Percentiles rank a stretch among this genome's conserved stretches.
Evolutionary conservation across 2,113 vertebrate species (phyloP).

Genomic region (Archilochus colubris): DNA sequence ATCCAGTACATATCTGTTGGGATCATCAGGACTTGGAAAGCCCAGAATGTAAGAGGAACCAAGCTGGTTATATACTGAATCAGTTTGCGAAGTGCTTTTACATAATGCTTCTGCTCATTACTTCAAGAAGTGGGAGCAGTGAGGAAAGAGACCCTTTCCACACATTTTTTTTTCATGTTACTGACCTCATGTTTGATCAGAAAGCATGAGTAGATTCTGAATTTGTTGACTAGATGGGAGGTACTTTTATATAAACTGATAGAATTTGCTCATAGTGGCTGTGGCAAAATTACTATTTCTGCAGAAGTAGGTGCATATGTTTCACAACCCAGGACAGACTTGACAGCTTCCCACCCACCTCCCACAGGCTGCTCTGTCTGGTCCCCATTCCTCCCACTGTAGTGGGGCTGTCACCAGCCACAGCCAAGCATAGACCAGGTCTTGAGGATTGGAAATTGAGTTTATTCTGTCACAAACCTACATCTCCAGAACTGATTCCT

Average conservation of each 20-base stretch:
- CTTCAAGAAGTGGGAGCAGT: not conserved
- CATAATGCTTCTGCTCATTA: not conserved
- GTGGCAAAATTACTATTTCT: not conserved
- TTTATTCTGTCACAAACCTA: not conserved
- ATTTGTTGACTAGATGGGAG: not conserved
- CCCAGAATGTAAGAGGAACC: not conserved
- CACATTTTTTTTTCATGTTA: not conserved
- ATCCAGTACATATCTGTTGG: not conserved
- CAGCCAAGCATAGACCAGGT: not conserved
- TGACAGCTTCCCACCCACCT: fast-evolving
- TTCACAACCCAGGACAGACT: not conserved
- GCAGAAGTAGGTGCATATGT: not conserved
- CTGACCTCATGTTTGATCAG: not conserved
- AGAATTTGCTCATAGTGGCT: not conserved
- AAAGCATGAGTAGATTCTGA: not conserved
- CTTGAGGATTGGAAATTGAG: not conserved
- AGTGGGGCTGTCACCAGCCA: not conserved
- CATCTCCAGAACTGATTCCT: not conserved
- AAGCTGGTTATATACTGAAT: not conserved
- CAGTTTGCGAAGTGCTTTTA: not conserved
- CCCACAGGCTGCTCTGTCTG: not conserved
- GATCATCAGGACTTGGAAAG: not conserved
- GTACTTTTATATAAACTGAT: not conserved
- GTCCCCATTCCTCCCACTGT: not conserved
- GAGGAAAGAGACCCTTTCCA: not conserved